A percentile compares a stretch with the other conserved stretches of the same genome.
Conservation (phyloP, 2,888 invertebrate genomes). For the Polyommatus icarus region DNA sequence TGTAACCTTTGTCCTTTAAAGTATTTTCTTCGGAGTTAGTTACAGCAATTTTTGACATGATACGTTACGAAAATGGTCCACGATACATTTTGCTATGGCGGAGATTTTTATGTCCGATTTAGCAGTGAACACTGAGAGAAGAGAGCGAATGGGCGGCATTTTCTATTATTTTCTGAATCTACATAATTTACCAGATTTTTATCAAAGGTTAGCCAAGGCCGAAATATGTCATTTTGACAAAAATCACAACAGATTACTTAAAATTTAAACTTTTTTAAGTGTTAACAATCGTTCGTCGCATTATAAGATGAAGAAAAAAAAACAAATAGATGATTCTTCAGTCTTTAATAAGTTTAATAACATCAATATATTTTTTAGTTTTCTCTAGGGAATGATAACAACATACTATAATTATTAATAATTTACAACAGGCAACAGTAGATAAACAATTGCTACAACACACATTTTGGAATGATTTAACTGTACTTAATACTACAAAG, state of each 20-base stretch:
- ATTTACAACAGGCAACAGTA: neutral
- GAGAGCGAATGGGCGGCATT: slow-evolving; percentile 23
- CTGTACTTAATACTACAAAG: neutral
- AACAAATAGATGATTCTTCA: slow-evolving; percentile 29
- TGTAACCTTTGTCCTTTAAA: slow-evolving; percentile 80
- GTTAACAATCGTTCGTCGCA: too few species aligned
- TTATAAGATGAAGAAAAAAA: neutral
- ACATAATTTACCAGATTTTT: neutral
- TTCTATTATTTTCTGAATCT: slow-evolving; percentile 4
- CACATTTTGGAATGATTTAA: slow-evolving; percentile 13
- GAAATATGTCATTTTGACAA: slow-evolving; percentile 17
- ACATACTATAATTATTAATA: neutral
- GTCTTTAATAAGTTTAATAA: slow-evolving; percentile 34
- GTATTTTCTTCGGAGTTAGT: slow-evolving; percentile 73
- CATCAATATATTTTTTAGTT: slow-evolving; percentile 6
- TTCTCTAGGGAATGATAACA: slow-evolving; percentile 29
- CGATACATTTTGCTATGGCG: slow-evolving; percentile 48
- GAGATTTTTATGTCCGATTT: slow-evolving; percentile 40
- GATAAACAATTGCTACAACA: neutral
- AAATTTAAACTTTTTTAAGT: neutral
- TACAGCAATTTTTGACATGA: slow-evolving; percentile 72
- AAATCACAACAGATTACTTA: neutral
- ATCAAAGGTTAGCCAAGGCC: too few species aligned
- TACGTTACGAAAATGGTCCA: slow-evolving; percentile 53
- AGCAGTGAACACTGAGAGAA: slow-evolving; percentile 41